Percentiles rank a stretch among this genome's conserved stretches.
Evolutionary conservation across 2,888 invertebrate genomes (phyloP).

Genomic region (Iphiclides podalirius): DNA sequence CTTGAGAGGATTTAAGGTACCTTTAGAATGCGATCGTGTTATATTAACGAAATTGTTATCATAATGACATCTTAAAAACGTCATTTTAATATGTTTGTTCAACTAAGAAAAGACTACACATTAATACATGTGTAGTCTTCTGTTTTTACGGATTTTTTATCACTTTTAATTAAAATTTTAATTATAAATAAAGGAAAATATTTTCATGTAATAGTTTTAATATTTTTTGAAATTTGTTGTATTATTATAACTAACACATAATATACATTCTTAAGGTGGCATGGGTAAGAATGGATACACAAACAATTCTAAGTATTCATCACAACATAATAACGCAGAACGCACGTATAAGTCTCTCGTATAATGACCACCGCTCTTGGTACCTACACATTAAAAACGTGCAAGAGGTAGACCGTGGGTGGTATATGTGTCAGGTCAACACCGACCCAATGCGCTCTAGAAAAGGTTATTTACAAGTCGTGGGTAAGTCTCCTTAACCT

Average conservation of each 20-base stretch:
- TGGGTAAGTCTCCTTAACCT: conserved; percentile 83
- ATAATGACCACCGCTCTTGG: conserved; percentile 95
- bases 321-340: conserved; percentile 95
- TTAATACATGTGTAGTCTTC: too few species aligned
- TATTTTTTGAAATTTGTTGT: too few species aligned
- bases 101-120: too few species aligned
- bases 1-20: conserved; percentile 90
- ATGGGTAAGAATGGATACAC: conserved; percentile 96
- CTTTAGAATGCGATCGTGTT: too few species aligned
- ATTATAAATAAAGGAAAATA: too few species aligned
- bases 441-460: conserved; percentile 95
- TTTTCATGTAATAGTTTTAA: too few species aligned
- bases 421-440: conserved; percentile 96
- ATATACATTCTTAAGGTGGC: conserved; percentile 83
- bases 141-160: too few species aligned
- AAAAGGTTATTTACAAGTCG: conserved; percentile 94
- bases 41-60: too few species aligned
- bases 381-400: conserved; percentile 93
- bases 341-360: conserved; percentile 90
- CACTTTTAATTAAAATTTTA: too few species aligned
- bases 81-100: too few species aligned
- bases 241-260: too few species aligned
- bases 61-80: too few species aligned
- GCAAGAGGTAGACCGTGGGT: conserved; percentile 92
- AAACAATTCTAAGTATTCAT: conserved; percentile 95